phyloP scores from a whole-genome alignment of 2,797 vertebrate genomes.

The Micropoecilia bifurca region DNA sequence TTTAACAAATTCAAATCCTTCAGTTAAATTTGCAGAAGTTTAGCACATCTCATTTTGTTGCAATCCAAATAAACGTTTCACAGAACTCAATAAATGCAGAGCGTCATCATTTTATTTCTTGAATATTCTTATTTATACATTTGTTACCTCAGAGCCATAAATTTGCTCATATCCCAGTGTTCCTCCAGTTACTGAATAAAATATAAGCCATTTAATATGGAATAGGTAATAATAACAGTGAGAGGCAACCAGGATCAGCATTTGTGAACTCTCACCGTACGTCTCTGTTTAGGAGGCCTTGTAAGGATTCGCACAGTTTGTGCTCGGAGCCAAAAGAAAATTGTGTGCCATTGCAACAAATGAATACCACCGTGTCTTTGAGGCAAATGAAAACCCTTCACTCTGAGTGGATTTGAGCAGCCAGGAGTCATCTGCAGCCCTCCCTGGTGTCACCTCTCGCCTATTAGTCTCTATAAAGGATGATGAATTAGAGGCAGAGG shows the following conservation, averaged over 20 bases:
- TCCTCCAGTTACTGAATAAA: constrained; percentile 36
- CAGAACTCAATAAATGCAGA: not conserved
- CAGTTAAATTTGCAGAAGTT: not conserved
- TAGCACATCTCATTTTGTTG: not conserved
- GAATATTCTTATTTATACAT: not conserved
- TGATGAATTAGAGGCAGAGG: constrained; percentile 85
- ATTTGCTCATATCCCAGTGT: constrained; percentile 4
- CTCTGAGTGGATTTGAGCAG: constrained; percentile 64
- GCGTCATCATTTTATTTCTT: not conserved
- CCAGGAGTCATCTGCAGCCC: constrained; percentile 64
- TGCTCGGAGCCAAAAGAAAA: constrained; percentile 62
- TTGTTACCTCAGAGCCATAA: not conserved
- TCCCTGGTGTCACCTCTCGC: constrained; percentile 77
- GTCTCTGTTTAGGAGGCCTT: constrained; percentile 57
- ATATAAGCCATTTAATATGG: constrained; percentile 46
- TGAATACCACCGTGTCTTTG: constrained; percentile 69
- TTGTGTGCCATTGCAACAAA: constrained; percentile 74
- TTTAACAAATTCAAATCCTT: not conserved
- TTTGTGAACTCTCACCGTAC: constrained; percentile 39
- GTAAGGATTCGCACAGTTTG: constrained; percentile 43
- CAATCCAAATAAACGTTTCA: not conserved
- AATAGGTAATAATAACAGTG: constrained; percentile 36
- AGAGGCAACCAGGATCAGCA: constrained; percentile 35
- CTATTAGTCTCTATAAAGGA: constrained; percentile 89
- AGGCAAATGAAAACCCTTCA: constrained; percentile 75